Evolutionary conservation across 2,113 vertebrate species (phyloP).

Genomic region (Cranoglanis bouderius): DNA sequence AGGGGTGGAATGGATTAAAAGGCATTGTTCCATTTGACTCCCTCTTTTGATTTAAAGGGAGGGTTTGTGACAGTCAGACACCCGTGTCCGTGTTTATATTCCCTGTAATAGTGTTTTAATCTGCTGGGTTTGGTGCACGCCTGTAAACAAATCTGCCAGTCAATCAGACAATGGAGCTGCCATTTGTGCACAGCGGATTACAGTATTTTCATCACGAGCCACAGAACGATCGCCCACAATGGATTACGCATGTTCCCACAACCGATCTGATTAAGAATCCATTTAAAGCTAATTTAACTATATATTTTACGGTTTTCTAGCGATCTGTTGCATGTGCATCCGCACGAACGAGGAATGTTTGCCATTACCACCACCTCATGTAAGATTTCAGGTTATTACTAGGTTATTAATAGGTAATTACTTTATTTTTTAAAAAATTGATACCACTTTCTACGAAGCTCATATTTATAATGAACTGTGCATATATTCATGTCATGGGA

Average conservation of each 20-base stretch:
- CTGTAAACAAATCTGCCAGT: slow-evolving; percentile 76
- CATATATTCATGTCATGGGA: neutral
- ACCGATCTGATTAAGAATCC: slow-evolving; percentile 75
- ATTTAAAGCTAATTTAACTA: slow-evolving; percentile 69
- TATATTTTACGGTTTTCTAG: slow-evolving; percentile 39
- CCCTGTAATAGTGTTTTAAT: slow-evolving; percentile 73
- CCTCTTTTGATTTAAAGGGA: slow-evolving; percentile 47
- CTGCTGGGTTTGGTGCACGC: slow-evolving; percentile 70
- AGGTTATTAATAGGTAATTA: neutral
- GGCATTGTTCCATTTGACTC: slow-evolving; percentile 71
- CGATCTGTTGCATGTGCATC: slow-evolving; percentile 48
- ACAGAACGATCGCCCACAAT: slow-evolving; percentile 58
- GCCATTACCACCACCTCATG: neutral
- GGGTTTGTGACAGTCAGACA: slow-evolving; percentile 61
- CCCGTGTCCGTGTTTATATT: slow-evolving; percentile 70
- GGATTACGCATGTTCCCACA: slow-evolving; percentile 69
- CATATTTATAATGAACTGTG: neutral
- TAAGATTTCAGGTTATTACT: neutral
- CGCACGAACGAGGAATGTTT: slow-evolving; percentile 47
- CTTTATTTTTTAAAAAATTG: neutral
- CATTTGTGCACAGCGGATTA: slow-evolving; percentile 76
- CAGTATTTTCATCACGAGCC: slow-evolving; percentile 60
- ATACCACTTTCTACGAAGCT: neutral
- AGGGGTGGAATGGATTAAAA: slow-evolving; percentile 72
- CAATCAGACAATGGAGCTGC: slow-evolving; percentile 74